Evolutionary conservation across 2,888 invertebrate genomes (phyloP).

Genomic region (Metopia argyrocephala): DNA sequence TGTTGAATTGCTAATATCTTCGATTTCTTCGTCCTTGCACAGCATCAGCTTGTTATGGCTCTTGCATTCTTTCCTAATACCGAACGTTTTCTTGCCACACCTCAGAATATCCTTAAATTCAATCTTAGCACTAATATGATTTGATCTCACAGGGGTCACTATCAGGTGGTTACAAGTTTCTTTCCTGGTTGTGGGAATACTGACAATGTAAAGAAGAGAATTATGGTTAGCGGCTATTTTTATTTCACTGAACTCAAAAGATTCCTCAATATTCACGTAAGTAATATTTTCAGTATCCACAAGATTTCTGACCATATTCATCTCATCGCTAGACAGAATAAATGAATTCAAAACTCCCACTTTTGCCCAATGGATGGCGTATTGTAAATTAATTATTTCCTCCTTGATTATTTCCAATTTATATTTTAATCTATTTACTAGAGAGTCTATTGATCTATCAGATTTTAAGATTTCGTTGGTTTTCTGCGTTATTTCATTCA

Average conservation of each 20-base stretch:
- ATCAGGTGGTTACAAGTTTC: constrained; percentile 33
- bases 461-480: background rate
- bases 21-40: background rate
- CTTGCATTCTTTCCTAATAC: background rate
- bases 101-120: background rate
- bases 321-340: constrained; percentile 7
- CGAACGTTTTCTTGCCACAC: background rate
- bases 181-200: constrained; percentile 36
- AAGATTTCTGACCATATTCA: background rate
- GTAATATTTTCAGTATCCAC: constrained; percentile 36
- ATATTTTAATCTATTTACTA: background rate
- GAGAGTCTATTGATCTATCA: background rate
- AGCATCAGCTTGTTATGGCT: background rate
- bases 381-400: constrained; percentile 54
- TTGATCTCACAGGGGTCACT: constrained; percentile 34
- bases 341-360: constrained; percentile 33
- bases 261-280: constrained; percentile 45
- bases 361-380: constrained; percentile 45
- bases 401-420: constrained; percentile 13
- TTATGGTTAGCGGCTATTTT: constrained; percentile 6
- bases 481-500: background rate
- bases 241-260: constrained; percentile 39
- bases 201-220: background rate
- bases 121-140: background rate
- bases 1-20: background rate